Base-by-base conservation (phyloP, 1,140 invertebrate species). In the Tenebrio molitor region DNA sequence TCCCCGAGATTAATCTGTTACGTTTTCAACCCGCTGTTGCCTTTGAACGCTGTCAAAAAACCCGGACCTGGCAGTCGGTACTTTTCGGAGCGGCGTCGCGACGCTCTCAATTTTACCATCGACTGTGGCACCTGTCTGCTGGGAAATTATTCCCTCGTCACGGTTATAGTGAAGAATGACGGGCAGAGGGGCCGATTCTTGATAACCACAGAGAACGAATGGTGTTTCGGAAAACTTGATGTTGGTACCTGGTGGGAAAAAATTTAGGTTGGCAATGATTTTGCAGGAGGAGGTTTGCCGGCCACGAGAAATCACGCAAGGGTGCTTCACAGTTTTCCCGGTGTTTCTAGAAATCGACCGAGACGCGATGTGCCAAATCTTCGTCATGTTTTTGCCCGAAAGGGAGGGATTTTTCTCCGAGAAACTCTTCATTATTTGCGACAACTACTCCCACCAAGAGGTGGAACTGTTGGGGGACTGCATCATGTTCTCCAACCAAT, bases 161-260 rank as follows among this genome's bases (percentile, higher is more conserved):
- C 71, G 0, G 72, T 77, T 7, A 69, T 65, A 34, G 63, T 84
- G 8, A 77, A 76, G 70, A 84, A 84, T 62, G 2, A 71, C 6
- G 83, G 83, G 8, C 76, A 69, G 1, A 74, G 73, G 12, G 83
- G 79, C 16, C 75, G 63, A 58, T 84, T 84, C 75, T 82, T 83
- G 36, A 64, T 82, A 16, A 80, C 83, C 58, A 83, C 79, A 29
- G 83, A 84, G 69, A 73, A 77, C 5, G 81, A 84, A 34, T 84
- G 83, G 83, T 74, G 70, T 21, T 76, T 72, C 1, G 80, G 80
- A 76, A 58, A 77, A 29, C 76, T 83, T 12, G 46, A 75, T 66
- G 82, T 81, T 8, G 33, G 33, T 36, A 64, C 62, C 2, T 10
- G 15, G 17, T 21, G 34, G 7, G 15, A 8, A 14, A n/a, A 15